Evolutionary conservation across 1,140 invertebrate species (phyloP), one percentile per base, ranked within the genome.

Genomic region (Campoletis sonorensis): DNA sequence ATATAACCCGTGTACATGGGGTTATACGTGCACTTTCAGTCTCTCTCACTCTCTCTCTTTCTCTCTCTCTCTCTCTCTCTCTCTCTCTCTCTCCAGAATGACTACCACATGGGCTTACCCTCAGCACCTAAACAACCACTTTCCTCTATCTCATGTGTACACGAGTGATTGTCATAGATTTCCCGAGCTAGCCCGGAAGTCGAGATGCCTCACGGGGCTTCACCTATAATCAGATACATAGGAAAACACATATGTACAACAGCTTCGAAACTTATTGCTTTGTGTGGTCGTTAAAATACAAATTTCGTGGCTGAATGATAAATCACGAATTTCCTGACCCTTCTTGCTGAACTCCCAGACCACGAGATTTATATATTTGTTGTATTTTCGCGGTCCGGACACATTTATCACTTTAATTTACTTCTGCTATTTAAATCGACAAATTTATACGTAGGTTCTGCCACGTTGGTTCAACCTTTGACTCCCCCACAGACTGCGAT

Each of bases 281-380:
- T 26, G 61, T 30, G 5, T 13, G 61, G 30, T 67, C 61, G 61
- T 67, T 67, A 67, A 67, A 67, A 67, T 27, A 67, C 61, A 67
- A 67, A 67, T 67, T 67, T 67, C 0, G n/a, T 26, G 13, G 61
- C 23, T 27, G 30, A 67, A 67, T 67, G 26, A 67, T 67, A 67
- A 67, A 67, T 67, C 61, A 67, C 1, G 13, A 23, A 0, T 11
- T 67, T 23, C 61, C n/a, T 18, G 13, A 27, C 13, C 23, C 61
- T 21, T 23, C 23, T 64, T 26, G n/a, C 4, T 23, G 61, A 23
- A 27, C 1, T 67, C n/a, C 23, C n/a, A 15, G 23, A 67, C 54
- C 5, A 45, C 11, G 4, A 18, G n/a, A n/a, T n/a, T n/a, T n/a
- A n/a, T n/a, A 58, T 23, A 58, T 58, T n/a, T n/a, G 21, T 23